phyloP scores from a whole-genome alignment of 2,797 vertebrate genomes.

The Potorous gilbertii region DNA sequence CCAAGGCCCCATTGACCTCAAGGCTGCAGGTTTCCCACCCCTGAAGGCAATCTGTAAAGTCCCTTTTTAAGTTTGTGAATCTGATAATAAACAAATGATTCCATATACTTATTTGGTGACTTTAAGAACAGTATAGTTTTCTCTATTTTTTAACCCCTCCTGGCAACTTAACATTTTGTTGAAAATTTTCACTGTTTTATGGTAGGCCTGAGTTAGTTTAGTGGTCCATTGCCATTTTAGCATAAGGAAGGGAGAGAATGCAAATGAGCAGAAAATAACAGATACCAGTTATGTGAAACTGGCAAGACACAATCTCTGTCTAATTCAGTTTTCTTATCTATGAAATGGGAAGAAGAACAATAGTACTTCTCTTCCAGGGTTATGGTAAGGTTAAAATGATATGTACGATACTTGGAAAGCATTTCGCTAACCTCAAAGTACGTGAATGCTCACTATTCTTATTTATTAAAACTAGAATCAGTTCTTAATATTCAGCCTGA shows the following conservation, averaged over 20 bases:
- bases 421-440: not conserved
- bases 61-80: not conserved
- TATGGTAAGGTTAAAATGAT: not conserved
- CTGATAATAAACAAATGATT: not conserved
- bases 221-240: not conserved
- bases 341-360: not conserved
- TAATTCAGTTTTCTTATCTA: not conserved
- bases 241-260: not conserved
- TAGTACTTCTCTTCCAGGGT: not conserved
- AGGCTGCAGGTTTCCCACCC: too few relatives aligned
- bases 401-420: not conserved
- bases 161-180: not conserved
- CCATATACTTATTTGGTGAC: not conserved
- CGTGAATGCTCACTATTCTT: not conserved
- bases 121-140: not conserved
- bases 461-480: not conserved
- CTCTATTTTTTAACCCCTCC: not conserved
- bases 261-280: not conserved
- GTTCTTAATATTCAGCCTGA: not conserved
- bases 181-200: not conserved
- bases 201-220: not conserved
- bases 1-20: too few relatives aligned
- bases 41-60: not conserved
- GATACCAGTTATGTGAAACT: not conserved
- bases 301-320: not conserved